A percentile compares a stretch with the other conserved stretches of the same genome.
These are phyloP conservation scores for Troglohyphantes excavatus DNA, from an alignment of 2,888 invertebrate genomes.

Conservation along the genomic window DNA sequence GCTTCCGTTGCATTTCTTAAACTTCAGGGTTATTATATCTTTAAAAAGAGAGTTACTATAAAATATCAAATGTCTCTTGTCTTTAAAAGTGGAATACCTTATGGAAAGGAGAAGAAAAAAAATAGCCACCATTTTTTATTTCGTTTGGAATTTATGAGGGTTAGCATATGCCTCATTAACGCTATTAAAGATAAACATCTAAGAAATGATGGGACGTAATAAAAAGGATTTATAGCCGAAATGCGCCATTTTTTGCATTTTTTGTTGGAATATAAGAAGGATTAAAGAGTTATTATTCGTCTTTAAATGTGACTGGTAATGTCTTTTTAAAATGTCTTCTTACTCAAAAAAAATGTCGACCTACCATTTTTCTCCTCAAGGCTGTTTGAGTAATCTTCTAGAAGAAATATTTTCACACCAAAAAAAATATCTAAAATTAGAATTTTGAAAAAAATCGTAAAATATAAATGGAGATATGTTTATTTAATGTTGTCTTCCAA, in stretches of 20 bases:
- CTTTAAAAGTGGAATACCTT: neutral
- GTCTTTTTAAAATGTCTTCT: neutral
- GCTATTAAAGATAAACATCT: conserved; percentile 2
- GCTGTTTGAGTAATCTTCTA: too few species aligned
- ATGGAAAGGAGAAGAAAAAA: neutral
- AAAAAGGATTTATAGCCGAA: neutral
- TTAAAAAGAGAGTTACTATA: neutral
- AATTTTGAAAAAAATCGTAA: too few species aligned
- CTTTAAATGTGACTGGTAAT: neutral
- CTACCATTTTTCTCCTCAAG: too few species aligned
- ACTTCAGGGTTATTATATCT: neutral
- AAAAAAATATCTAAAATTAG: too few species aligned
- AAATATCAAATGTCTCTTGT: neutral
- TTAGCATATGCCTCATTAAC: neutral
- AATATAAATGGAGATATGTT: too few species aligned
- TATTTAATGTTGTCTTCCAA: too few species aligned
- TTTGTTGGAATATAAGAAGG: neutral
- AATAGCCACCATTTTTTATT: conserved; percentile 1
- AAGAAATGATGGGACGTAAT: neutral
- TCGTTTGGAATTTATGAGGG: neutral
- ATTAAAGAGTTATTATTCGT: neutral
- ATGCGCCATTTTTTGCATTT: neutral
- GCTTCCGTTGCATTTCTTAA: neutral
- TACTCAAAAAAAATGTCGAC: too few species aligned
- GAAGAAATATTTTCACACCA: too few species aligned